Base-by-base conservation (phyloP, 35 echinoderm and acorn worm species). In the Stichopus chloronotus region DNA sequence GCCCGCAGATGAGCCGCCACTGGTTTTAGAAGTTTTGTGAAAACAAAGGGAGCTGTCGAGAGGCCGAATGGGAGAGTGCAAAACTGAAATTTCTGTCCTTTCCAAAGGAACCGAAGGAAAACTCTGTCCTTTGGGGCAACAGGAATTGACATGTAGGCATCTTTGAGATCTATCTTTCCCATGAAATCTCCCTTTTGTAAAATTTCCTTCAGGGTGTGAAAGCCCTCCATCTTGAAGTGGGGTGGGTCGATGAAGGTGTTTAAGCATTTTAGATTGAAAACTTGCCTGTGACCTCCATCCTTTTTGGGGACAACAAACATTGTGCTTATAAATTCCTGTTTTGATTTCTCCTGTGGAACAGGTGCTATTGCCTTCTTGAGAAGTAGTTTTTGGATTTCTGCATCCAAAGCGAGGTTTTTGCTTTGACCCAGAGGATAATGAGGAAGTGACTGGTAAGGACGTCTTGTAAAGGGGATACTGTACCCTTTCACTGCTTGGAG, bases 211-310 rank as follows among this genome's bases (percentile, higher is more conserved):
- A 87, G 19, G 21, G 16, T 88, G 22, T 82, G 58, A 7, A 92
- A 54, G 6, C 61, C 79, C 54, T 87, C 65, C 63, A 93, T 87
- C 56, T 93, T 93, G 84, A 93, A 93, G 63, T 93, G 92, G n/a
- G 16, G 92, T 55, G 79, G 63, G 10, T 19, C 7, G 19, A 93
- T 68, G 6, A 83, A 86, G 56, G 4, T 56, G 63, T 93, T 93
- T 9, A 93, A 59, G 9, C 9, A 21, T 83, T 63, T 56, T 52
- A 93, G 4, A 53, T 93, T 93, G 79, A 93, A 85, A 23, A 93
- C 92, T 72, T 79, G 81, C 19, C 79, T 79, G 55, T 72, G 56
- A 13, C 92, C 79, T 24, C 81, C 92, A 69, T 25, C 57, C 52
- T 55, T 63, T 56, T 88, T 93, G 83, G 83, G 92, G 5, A 93